These are phyloP conservation scores for Stictocephala bisonia DNA, from an alignment of 2,888 invertebrate genomes.

Conservation along the genomic window DNA sequence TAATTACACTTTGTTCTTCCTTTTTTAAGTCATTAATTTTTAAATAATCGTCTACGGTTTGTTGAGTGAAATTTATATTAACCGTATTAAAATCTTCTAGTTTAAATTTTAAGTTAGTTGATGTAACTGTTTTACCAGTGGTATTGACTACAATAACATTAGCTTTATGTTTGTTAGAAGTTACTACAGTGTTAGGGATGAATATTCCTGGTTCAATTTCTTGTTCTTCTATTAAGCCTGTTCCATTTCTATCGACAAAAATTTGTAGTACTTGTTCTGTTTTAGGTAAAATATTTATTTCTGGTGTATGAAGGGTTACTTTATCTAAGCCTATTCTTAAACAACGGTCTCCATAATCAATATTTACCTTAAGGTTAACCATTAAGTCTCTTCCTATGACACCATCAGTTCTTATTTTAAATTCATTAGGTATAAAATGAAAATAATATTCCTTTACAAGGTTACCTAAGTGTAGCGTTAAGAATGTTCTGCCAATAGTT, in stretches of 20 bases:
- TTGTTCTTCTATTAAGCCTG: background rate
- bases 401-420: no score
- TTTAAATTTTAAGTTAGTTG: no score
- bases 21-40: no score
- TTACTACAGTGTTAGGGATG: background rate
- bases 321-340: constrained; percentile 16
- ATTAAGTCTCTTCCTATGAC: background rate
- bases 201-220: background rate
- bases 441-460: no score
- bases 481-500: no score
- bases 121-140: no score
- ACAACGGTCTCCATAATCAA: background rate
- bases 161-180: background rate
- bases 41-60: no score
- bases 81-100: no score
- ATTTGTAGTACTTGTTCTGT: background rate
- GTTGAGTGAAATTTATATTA: no score
- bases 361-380: background rate
- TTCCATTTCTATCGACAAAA: background rate
- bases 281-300: background rate
- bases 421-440: no score
- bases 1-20: no score
- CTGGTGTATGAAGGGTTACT: background rate
- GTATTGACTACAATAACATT: background rate
- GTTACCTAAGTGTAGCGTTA: no score